Conservation (phyloP, 2,797 vertebrate species). For the Pristis pectinata region DNA sequence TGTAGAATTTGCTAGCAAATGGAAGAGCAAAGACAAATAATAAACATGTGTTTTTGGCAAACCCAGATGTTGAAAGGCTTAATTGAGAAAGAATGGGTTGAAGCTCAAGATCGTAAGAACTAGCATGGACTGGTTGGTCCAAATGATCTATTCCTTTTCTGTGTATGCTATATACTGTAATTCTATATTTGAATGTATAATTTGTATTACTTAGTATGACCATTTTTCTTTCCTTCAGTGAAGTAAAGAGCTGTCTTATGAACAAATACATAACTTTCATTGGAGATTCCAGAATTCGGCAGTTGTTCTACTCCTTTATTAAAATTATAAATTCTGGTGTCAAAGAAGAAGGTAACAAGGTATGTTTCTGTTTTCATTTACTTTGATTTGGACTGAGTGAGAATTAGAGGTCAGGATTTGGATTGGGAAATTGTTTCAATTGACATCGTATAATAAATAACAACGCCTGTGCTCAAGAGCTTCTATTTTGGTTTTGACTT, state of each 20-base stretch:
- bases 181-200: no score
- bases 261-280: slow-evolving; percentile 80
- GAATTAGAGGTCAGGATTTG: not conserved
- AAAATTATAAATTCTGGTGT: slow-evolving; percentile 77
- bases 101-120: no score
- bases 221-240: slow-evolving; percentile 60
- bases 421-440: not conserved
- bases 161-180: no score
- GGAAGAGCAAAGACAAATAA: no score
- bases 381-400: slow-evolving; percentile 28
- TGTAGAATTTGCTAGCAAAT: no score
- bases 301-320: slow-evolving; percentile 87
- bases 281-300: slow-evolving; percentile 91
- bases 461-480: not conserved
- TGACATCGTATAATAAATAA: not conserved
- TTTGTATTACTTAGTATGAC: not conserved
- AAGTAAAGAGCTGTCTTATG: slow-evolving; percentile 83
- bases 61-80: no score
- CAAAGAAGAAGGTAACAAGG: slow-evolving; percentile 85
- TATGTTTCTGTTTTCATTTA: slow-evolving; percentile 48
- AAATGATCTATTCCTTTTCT: no score
- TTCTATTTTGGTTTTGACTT: not conserved
- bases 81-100: no score
- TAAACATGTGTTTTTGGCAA: no score
- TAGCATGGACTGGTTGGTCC: no score